A percentile compares a stretch with the other conserved stretches of the same genome.
These are phyloP conservation scores for Melanostoma mellinum DNA, from an alignment of 2,888 invertebrate species.

Conservation along the genomic window DNA sequence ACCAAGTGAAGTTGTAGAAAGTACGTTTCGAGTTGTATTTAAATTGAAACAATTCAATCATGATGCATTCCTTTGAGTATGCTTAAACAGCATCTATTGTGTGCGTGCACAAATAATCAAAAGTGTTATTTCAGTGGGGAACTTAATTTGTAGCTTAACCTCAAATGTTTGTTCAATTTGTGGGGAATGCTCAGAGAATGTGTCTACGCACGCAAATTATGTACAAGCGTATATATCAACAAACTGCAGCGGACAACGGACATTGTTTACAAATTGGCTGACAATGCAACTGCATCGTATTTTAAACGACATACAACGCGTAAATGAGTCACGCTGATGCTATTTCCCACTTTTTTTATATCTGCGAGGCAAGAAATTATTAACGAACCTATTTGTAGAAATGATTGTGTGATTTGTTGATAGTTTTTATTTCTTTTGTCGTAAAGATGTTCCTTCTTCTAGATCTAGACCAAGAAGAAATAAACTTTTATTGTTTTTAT, in stretches of 20 bases:
- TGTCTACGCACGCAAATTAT: conserved; percentile 28
- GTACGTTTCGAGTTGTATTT: conserved; percentile 14
- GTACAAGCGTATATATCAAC: conserved; percentile 3
- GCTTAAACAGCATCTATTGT: neutral
- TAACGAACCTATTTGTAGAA: conserved; percentile 51
- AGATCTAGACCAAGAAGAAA: neutral
- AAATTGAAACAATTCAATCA: conserved; percentile 33
- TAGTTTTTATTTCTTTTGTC: conserved; percentile 13
- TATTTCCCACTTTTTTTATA: conserved; percentile 37
- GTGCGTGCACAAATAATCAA: conserved; percentile 11
- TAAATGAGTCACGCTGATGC: conserved; percentile 67
- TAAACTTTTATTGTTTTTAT: too few species aligned
- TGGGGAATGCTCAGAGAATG: conserved; percentile 51
- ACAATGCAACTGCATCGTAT: conserved; percentile 51
- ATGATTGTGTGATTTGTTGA: conserved; percentile 19
- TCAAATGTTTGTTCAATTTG: conserved; percentile 58
- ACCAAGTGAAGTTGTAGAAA: conserved; percentile 7
- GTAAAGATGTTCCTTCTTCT: conserved; percentile 39
- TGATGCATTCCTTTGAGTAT: conserved; percentile 28
- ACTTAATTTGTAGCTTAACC: conserved; percentile 59
- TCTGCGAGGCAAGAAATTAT: conserved; percentile 47
- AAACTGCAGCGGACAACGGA: neutral
- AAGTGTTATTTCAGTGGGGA: conserved; percentile 32
- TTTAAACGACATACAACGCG: conserved; percentile 55
- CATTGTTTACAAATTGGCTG: conserved; percentile 61